Base-by-base conservation (phyloP, 2,113 vertebrate species). In the Phyllostomus hastatus region DNA sequence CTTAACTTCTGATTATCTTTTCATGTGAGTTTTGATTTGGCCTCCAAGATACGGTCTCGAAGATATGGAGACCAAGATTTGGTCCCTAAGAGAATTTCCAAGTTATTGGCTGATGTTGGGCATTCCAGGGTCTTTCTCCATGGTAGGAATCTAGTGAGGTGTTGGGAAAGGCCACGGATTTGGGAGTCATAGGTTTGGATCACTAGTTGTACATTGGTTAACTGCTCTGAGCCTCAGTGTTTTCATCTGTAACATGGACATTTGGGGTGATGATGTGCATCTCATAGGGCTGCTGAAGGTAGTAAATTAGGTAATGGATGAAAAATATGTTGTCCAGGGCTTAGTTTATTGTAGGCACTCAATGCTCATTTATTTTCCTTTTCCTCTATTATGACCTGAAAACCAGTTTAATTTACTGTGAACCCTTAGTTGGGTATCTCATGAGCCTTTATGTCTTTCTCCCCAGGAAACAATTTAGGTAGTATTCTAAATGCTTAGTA, bases 211-310 rank as follows among this genome's bases (percentile, higher is more conserved):
- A 64, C 69, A 75, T 28, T 67, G 28, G 26, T 67, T 35, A 46
- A 92, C 35, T 28, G 16, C 52, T 46, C 43, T 66, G 35, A 83
- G 12, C 24, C 8, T 52, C 24, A 67, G 38, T 90, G 41, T 73
- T 96, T 96, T 91, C 20, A 89, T 46, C 72, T 91, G 31, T 78
- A 78, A 66, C 88, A 7, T 88, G 46, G n/a, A 81, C 59, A 88
- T n/a, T 33, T 79, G n/a, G 3, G 48, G 26, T 64, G 48, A 38
- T 24, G 33, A 20, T 64, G 15, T 66, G 26, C n/a, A 79, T 9
- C 15, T 61, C 14, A 54, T 6, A 54, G 48, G 10, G 16, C 16
- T 72, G 38, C n/a, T 66, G 70, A 88, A 10, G 24, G 16, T 28
- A 91, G 22, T 64, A 70, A 66, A 43, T 31, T 31, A 50, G 28